Conservation (phyloP, 2,888 invertebrate species). For the Leucozona laternaria region DNA sequence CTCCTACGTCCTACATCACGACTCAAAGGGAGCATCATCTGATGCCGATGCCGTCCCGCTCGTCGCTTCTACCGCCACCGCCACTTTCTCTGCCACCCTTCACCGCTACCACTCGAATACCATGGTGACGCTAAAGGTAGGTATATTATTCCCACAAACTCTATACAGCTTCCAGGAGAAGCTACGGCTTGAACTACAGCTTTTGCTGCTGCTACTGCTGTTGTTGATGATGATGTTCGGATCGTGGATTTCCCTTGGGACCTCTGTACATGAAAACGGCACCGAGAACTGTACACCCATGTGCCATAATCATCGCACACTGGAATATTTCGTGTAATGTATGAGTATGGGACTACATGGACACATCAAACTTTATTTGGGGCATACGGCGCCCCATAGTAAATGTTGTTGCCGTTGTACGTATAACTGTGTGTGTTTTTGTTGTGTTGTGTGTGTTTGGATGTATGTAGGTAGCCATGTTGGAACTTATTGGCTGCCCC, state of each 20-base stretch:
- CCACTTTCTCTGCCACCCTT: background rate
- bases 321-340: conserved; percentile 81
- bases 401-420: conserved; percentile 48
- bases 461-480: conserved; percentile 28
- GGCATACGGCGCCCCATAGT: conserved; percentile 76
- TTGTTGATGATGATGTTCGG: conserved; percentile 82
- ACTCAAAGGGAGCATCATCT: conserved; percentile 71
- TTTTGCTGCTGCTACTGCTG: conserved; percentile 74
- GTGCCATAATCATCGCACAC: conserved; percentile 83
- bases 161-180: conserved; percentile 56
- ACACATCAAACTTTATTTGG: conserved; percentile 83
- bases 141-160: conserved; percentile 71
- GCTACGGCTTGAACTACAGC: conserved; percentile 47
- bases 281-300: conserved; percentile 81
- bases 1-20: conserved; percentile 73
- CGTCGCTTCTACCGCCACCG: conserved; percentile 19
- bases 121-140: conserved; percentile 75
- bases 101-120: conserved; percentile 65
- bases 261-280: conserved; percentile 77
- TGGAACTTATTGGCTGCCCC: conserved; percentile 70
- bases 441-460: conserved; percentile 11
- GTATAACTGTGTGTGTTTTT: background rate
- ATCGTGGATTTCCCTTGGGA: conserved; percentile 82
- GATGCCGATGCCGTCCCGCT: conserved; percentile 33
- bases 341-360: conserved; percentile 81